phyloP scores from a whole-genome alignment of 2,113 vertebrate genomes.

The Vombatus ursinus region DNA sequence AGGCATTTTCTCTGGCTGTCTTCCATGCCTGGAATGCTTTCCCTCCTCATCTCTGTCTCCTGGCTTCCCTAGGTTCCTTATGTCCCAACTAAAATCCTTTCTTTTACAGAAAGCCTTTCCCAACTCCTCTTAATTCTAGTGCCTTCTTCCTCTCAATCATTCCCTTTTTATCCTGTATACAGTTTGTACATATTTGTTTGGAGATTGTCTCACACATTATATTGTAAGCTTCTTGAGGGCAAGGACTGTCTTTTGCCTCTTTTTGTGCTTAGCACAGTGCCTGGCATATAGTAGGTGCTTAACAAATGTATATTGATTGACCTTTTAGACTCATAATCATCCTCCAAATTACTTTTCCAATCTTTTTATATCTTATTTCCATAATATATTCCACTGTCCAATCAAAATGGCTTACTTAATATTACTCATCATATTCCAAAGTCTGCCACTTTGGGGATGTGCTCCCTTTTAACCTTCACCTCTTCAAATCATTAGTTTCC shows the following conservation, averaged over 20 bases:
- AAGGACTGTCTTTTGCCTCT: not conserved
- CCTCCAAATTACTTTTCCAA: not conserved
- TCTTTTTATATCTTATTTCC: not conserved
- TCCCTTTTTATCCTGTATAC: not conserved
- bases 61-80: not conserved
- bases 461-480: not conserved
- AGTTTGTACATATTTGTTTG: not conserved
- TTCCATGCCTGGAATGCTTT: not conserved
- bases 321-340: not conserved
- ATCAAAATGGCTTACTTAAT: not conserved
- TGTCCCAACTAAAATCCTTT: not conserved
- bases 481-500: not conserved
- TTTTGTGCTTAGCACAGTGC: not conserved
- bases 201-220: not conserved
- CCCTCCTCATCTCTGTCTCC: not conserved
- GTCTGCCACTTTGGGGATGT: not conserved
- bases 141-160: not conserved
- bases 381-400: not conserved
- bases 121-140: not conserved
- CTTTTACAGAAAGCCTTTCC: not conserved
- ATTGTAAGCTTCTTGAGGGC: not conserved
- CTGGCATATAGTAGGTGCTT: not conserved
- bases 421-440: not conserved
- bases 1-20: not conserved
- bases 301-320: not conserved